Conservation (phyloP, 2,888 invertebrate genomes). For the Allophyes oxyacanthae region DNA sequence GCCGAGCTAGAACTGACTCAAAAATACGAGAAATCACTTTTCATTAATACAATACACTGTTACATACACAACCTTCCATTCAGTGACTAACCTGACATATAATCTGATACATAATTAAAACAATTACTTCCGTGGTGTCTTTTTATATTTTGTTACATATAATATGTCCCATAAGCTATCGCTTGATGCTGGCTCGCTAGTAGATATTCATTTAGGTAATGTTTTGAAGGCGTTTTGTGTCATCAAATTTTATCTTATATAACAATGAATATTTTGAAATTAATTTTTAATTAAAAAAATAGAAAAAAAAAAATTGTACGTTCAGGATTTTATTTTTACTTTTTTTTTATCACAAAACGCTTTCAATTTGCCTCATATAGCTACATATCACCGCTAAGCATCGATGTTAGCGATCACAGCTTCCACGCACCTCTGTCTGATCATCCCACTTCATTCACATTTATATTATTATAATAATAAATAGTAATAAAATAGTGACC, state of each 20-base stretch:
- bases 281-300: no score
- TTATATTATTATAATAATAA: conserved; percentile 40
- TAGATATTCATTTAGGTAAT: conserved; percentile 37
- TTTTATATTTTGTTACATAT: conserved; percentile 46
- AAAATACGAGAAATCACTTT: neutral
- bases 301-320: no score
- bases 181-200: conserved; percentile 54
- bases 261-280: no score
- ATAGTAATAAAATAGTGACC: conserved; percentile 36
- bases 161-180: conserved; percentile 39
- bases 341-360: conserved; percentile 21
- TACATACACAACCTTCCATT: conserved; percentile 44
- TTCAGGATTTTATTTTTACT: no score
- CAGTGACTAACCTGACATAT: conserved; percentile 49
- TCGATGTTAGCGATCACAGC: conserved; percentile 59
- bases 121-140: conserved; percentile 52
- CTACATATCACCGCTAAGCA: conserved; percentile 53
- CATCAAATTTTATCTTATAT: neutral
- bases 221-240: conserved; percentile 41
- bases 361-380: conserved; percentile 34
- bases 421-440: conserved; percentile 57
- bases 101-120: conserved; percentile 34
- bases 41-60: conserved; percentile 39
- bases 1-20: neutral
- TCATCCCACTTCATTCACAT: conserved; percentile 56